phyloP scores from a whole-genome alignment of 2,113 vertebrate genomes.

The Suncus etruscus region DNA sequence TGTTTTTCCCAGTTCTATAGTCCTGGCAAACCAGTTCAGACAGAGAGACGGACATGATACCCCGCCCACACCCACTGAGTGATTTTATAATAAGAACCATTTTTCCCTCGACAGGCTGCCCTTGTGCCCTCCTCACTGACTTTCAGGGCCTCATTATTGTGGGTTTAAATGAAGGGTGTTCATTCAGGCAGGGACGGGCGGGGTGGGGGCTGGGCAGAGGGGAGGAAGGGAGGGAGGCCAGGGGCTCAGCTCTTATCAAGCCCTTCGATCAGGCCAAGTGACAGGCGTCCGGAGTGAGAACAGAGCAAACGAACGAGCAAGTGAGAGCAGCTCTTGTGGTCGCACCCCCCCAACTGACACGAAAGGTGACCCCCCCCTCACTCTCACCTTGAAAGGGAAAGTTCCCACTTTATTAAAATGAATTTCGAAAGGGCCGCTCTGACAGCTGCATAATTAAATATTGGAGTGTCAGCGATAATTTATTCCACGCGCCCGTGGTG shows the following conservation, averaged over 20 bases:
- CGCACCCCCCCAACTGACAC: constrained; percentile 92
- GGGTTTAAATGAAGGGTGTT: constrained; percentile 92
- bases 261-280: constrained; percentile 92
- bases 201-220: constrained; percentile 80
- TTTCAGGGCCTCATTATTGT: constrained; percentile 93
- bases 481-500: constrained; percentile 96
- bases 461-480: constrained; percentile 99
- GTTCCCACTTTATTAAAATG: constrained; percentile 99
- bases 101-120: constrained; percentile 84
- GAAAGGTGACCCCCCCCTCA: constrained; percentile 95
- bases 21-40: constrained; percentile 82
- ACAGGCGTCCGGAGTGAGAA: constrained; percentile 89
- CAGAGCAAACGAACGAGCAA: constrained; percentile 84
- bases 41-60: constrained; percentile 78
- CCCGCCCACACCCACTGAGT: constrained; percentile 80
- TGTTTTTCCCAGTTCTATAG: constrained; percentile 53
- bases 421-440: constrained; percentile 98
- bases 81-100: constrained; percentile 85
- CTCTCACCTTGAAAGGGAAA: constrained; percentile 97
- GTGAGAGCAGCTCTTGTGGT: constrained; percentile 78
- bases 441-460: constrained; percentile 99
- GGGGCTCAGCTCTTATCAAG: constrained; percentile 88
- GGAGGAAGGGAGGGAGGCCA: constrained; percentile 81
- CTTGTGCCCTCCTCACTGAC: constrained; percentile 90
- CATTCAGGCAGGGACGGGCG: constrained; percentile 86